Percentiles rank a stretch among this genome's conserved stretches.
Conservation (phyloP, 2,113 vertebrate genomes). For the Tachycineta bicolor region DNA sequence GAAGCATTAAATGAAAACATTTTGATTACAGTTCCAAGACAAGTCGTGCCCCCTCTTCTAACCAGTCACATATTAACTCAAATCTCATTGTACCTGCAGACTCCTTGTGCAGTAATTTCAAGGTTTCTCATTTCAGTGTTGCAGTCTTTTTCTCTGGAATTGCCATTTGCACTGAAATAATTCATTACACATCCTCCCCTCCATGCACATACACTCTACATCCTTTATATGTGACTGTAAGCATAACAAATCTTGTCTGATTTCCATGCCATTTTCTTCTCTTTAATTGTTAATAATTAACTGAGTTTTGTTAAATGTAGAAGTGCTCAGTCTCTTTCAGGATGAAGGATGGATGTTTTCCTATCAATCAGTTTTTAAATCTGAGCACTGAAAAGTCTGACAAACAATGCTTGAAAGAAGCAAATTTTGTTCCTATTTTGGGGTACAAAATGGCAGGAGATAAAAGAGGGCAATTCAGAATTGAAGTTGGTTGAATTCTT, state of each 20-base stretch:
- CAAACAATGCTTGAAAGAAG: background rate
- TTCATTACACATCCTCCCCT: background rate
- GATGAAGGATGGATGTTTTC: background rate
- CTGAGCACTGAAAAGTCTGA: background rate
- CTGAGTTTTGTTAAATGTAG: background rate
- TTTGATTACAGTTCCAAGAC: background rate
- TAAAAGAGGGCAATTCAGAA: background rate
- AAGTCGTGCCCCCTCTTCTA: background rate
- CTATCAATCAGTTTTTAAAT: background rate
- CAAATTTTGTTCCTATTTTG: background rate
- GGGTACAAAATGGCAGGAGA: background rate
- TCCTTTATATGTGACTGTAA: background rate
- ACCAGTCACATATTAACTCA: background rate
- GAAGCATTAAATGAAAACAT: background rate
- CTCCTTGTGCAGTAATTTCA: background rate
- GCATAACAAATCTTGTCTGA: background rate
- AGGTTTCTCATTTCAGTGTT: background rate
- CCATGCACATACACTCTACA: background rate
- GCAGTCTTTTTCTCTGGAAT: background rate
- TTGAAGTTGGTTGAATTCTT: background rate
- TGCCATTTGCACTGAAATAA: background rate
- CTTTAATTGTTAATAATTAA: conserved; percentile 21
- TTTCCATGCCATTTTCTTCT: background rate
- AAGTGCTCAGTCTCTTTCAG: background rate
- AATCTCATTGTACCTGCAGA: background rate